phyloP scores from a whole-genome alignment of 2,888 invertebrate species.

The Phortica magna region DNA sequence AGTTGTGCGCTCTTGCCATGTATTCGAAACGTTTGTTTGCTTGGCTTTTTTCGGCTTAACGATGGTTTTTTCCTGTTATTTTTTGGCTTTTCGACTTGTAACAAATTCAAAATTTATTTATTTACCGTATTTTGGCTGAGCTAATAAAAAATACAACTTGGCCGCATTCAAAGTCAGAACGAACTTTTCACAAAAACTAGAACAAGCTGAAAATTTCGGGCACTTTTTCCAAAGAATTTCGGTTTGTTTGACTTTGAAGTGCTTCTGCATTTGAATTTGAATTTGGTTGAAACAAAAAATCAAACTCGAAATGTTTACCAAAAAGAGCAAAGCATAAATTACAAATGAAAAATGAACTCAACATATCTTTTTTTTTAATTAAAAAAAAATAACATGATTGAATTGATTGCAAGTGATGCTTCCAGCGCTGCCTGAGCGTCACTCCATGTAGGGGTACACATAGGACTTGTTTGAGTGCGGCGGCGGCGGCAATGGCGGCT shows the following conservation, averaged over 20 bases:
- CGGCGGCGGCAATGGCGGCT: neutral
- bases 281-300: neutral
- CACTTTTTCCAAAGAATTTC: neutral
- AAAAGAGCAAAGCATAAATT: neutral
- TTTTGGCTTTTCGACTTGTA: neutral
- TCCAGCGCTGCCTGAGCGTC: no score
- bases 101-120: neutral
- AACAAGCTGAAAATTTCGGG: neutral
- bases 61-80: neutral
- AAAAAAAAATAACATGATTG: neutral
- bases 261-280: neutral
- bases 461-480: constrained; percentile 19
- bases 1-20: neutral
- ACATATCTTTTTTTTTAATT: neutral
- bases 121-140: neutral
- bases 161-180: constrained; percentile 22
- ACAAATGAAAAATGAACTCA: neutral
- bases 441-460: constrained; percentile 63
- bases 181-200: neutral
- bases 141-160: constrained; percentile 4
- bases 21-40: neutral
- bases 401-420: neutral
- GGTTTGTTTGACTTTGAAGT: neutral
- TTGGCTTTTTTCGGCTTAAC: neutral
- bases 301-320: neutral